Percentiles rank a stretch among this genome's conserved stretches.
phyloP scores from a whole-genome alignment of 1,140 invertebrate genomes.

The Melipona quadrifasciata region DNA sequence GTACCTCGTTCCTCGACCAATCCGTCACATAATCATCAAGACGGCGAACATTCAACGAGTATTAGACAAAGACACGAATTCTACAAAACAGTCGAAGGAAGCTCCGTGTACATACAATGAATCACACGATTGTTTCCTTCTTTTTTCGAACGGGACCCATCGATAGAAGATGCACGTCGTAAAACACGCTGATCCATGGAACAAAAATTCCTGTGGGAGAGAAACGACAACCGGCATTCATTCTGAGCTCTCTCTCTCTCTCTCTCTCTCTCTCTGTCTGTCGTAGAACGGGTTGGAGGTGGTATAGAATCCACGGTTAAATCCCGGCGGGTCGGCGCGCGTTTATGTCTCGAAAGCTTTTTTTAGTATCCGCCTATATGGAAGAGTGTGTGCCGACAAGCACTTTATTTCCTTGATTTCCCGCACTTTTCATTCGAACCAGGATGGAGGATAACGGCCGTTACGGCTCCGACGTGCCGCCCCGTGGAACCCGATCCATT shows the following conservation, averaged over 20 bases:
- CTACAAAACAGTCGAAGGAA: conserved; percentile 20
- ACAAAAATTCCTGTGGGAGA: conserved; percentile 53
- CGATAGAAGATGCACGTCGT: conserved; percentile 19
- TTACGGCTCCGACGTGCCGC: conserved; percentile 5
- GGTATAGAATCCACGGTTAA: conserved; percentile 54
- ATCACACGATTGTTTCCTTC: not conserved
- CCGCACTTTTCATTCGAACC: conserved; percentile 53
- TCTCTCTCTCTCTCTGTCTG: not conserved
- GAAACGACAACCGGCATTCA: conserved; percentile 44
- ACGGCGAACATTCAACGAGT: not conserved
- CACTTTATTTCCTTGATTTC: conserved; percentile 65
- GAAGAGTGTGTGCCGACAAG: conserved; percentile 51
- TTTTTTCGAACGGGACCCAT: not conserved
- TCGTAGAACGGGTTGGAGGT: not conserved
- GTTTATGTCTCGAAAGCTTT: conserved; percentile 60
- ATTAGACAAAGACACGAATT: not conserved
- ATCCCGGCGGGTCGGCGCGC: conserved; percentile 53
- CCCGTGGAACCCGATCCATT: conserved; percentile 26
- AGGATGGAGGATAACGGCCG: conserved; percentile 27
- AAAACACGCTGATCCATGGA: conserved; percentile 48
- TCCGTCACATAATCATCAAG: not conserved
- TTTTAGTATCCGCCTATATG: conserved; percentile 43
- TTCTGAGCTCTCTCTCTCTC: conserved; percentile 19
- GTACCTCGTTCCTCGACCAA: too few relatives aligned
- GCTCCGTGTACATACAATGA: not conserved